These are phyloP conservation scores for Synaphobranchus kaupii DNA, from an alignment of 2,797 vertebrate species.

Conservation along the genomic window DNA sequence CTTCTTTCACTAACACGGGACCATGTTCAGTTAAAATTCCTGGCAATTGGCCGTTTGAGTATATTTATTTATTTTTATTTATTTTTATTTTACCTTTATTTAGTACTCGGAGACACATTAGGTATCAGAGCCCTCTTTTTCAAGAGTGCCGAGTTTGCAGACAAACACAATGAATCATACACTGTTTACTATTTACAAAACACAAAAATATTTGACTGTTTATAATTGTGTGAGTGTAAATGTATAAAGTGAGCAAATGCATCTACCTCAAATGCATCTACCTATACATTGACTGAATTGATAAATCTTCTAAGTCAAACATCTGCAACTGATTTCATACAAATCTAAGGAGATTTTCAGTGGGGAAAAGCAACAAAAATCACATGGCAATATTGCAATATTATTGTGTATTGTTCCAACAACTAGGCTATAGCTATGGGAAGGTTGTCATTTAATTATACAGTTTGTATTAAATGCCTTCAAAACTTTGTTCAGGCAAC, in stretches of 20 bases:
- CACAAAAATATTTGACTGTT: background rate
- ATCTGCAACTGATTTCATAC: background rate
- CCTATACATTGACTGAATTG: background rate
- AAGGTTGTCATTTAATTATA: background rate
- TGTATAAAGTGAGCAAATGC: background rate
- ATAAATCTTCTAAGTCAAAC: background rate
- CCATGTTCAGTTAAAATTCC: no score
- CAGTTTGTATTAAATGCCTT: background rate
- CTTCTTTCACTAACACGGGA: background rate
- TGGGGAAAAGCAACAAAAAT: background rate
- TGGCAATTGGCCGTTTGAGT: background rate
- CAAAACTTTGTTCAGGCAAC: slow-evolving; percentile 78
- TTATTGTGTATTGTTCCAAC: background rate
- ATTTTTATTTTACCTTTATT: no score
- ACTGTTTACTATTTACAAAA: no score
- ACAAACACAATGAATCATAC: no score
- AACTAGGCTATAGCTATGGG: background rate
- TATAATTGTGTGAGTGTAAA: background rate
- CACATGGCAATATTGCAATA: background rate
- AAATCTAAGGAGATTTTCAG: background rate
- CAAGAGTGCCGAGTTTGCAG: no score
- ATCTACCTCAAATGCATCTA: background rate
- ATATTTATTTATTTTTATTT: background rate
- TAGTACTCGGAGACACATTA: no score
- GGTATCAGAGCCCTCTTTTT: no score